Evolutionary conservation across 92 coral and sea anemone genomes (phyloP), one percentile per base, ranked within the genome.

Genomic region (Umimayanthus kanabou): DNA sequence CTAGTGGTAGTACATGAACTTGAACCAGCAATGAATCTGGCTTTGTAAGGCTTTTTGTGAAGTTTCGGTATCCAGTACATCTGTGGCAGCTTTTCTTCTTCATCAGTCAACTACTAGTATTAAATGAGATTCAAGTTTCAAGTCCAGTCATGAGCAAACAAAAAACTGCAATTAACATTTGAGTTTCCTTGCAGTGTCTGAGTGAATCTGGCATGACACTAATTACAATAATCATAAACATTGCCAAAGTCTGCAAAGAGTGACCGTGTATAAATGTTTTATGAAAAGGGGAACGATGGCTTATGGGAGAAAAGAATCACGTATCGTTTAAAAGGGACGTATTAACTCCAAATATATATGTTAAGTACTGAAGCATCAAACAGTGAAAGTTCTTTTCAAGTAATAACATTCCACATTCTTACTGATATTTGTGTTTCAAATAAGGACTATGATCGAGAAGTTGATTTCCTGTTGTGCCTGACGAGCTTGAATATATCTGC

Each of bases 391-490:
- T 23, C 23, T 16, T 75, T 73, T 18, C n/a, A 73, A 33, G 23
- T 14, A 28, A 26, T 2, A 26, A 26, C 20, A 13, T 70, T 70
- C 30, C 28, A 47, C 53, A 11, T 47, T 47, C 9, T 47, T 47
- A 47, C 53, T 47, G 53, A 53, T 53, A 71, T 71, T 71, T 71
- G 40, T 71, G 76, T 29, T 71, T 26, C 39, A 61, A 61, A 61
- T 71, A 71, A 29, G 76, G 39, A 71, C 78, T 73, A 9, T 7
- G 43, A 73, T 40, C 78, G 76, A 71, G 16, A 71, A 29, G 76
- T 71, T 29, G 16, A 71, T 80, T 80, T 81, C 75, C 85, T 43
- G 74, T 81, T 61, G 85, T 30, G 73, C 65, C 58, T n/a, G 55
- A 45, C 13, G 66, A 40, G 85, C 58, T 18, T 1, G 20, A 65